Percentiles rank a stretch among this genome's conserved stretches.
phyloP scores from a whole-genome alignment of 2,888 invertebrate genomes.

The Xylota sylvarum region DNA sequence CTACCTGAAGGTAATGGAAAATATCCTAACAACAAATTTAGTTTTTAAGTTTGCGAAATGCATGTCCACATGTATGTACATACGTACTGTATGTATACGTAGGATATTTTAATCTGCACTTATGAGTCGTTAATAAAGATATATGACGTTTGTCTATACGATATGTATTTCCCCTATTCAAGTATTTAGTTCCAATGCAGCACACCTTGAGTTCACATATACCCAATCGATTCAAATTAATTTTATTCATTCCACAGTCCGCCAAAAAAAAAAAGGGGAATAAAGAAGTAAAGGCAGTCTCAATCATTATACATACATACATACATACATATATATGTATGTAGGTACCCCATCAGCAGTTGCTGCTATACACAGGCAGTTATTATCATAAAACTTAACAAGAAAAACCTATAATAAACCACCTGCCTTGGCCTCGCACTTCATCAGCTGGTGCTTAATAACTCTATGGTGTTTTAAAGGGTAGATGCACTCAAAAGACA shows the following conservation, averaged over 20 bases:
- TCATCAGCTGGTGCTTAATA: slow-evolving; percentile 70
- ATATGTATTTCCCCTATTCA: no score
- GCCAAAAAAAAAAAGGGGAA: slow-evolving; percentile 9
- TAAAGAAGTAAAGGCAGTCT: not conserved
- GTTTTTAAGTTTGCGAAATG: no score
- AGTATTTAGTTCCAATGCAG: slow-evolving; percentile 23
- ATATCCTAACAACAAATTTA: no score
- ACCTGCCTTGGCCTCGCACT: slow-evolving; percentile 61
- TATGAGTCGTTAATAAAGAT: no score
- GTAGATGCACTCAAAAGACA: not conserved
- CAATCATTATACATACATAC: slow-evolving; percentile 15
- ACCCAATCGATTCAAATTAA: slow-evolving; percentile 60
- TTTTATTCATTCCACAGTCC: slow-evolving; percentile 43
- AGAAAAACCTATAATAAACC: slow-evolving; percentile 58
- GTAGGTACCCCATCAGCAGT: not conserved
- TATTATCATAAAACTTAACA: slow-evolving; percentile 71
- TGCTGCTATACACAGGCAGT: slow-evolving; percentile 40
- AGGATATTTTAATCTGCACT: no score
- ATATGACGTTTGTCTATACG: no score
- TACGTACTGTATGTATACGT: no score
- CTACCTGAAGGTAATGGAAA: no score
- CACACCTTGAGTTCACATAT: slow-evolving; percentile 40
- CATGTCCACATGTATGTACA: no score
- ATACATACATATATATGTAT: no score
- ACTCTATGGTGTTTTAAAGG: slow-evolving; percentile 26